Evolutionary conservation across 23 tunicate species (phyloP).

Genomic region (Halocynthia roretzi): DNA sequence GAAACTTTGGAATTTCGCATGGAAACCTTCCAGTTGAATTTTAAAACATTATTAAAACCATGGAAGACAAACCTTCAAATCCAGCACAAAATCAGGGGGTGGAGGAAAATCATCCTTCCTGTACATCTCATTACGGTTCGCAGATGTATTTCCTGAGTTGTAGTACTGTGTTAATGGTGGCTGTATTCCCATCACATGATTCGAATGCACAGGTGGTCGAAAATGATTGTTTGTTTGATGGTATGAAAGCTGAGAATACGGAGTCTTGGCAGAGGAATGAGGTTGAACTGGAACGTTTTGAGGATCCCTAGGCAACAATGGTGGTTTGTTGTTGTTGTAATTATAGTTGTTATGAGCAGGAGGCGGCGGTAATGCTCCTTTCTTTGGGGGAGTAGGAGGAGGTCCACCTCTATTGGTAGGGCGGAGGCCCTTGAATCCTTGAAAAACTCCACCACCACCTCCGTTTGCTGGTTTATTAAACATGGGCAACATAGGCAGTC

Average conservation of each 20-base stretch:
- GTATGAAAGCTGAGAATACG: background rate
- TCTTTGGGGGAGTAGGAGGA: slow-evolving; percentile 32
- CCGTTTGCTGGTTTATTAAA: slow-evolving; percentile 4
- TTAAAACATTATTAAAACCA: background rate
- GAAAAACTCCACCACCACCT: background rate
- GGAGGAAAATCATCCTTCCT: slow-evolving; percentile 64
- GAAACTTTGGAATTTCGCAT: too few species aligned
- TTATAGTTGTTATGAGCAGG: slow-evolving; percentile 15
- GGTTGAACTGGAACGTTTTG: background rate
- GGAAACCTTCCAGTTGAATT: too few species aligned
- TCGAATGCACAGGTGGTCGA: background rate
- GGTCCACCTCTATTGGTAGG: slow-evolving; percentile 8
- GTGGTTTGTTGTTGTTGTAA: slow-evolving; percentile 26
- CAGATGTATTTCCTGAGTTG: slow-evolving; percentile 15
- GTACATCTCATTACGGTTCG: background rate
- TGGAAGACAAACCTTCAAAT: slow-evolving; percentile 42
- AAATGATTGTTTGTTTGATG: background rate
- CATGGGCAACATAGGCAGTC: slow-evolving; percentile 16
- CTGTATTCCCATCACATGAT: slow-evolving; percentile 19
- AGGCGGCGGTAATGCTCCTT: background rate
- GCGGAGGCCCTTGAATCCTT: background rate
- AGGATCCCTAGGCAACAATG: background rate
- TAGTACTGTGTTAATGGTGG: slow-evolving; percentile 27
- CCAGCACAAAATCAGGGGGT: slow-evolving; percentile 56
- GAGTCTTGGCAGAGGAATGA: background rate